Base-by-base conservation (phyloP, 2,888 invertebrate species). In the Apotomis betuletana region DNA sequence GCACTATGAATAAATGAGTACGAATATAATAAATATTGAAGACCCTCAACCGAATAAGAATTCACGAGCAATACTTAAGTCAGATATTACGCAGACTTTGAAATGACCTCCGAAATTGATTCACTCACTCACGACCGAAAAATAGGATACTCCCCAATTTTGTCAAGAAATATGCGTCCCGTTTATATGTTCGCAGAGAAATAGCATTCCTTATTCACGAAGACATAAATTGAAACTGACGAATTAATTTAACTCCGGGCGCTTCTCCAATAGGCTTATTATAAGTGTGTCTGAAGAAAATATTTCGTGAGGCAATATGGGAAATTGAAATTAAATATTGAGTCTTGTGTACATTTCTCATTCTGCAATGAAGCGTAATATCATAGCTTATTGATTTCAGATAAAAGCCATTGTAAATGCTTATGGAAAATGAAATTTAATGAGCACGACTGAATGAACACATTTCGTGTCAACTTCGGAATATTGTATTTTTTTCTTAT, bases 221-320 rank as follows among this genome's bases (percentile, higher is more conserved):
- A 69, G 57, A 69, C 63, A 46, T 41, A 69, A 64, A 73, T 73
- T 73, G 68, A 64, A 69, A 73, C 44, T 64, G 62, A 69, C 59
- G 63, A 69, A 69, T 73, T 62, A 46, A 69, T 73, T 73, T 60
- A 64, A 52, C 52, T 38, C 9, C 49, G 55, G n/a, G 12, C 9
- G 38, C 5, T 9, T 59, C 49, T 67, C 49, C 36, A n/a, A 67
- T 58, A 67, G 36, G 65, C 46, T 67, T 67, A 67, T 61, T 55
- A 60, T 46, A 68, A 68, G 60, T 8, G 44, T 52, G 46, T 55
- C n/a, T 6, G 36, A 61, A 46, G 54, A 55, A 61, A 55, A 13
- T 36, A 36, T 41, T 41, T 69, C 27, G 44, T 44, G 59, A 13
- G 60, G 41, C 27, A 52, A 54, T 51, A 59, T 67, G 38, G 13